phyloP scores from a whole-genome alignment of 2,888 invertebrate genomes.

The Melipona beecheii region DNA sequence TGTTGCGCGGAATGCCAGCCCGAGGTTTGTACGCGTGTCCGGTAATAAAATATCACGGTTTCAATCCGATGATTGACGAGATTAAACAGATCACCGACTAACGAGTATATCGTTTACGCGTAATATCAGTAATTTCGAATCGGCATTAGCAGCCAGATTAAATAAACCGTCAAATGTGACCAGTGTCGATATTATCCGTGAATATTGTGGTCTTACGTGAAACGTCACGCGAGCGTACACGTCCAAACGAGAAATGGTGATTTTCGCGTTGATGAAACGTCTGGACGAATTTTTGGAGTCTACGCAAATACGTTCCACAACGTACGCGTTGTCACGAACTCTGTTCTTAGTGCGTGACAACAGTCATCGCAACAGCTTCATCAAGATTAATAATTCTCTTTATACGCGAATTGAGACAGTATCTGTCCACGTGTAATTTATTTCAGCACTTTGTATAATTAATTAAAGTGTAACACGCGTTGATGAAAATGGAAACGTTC shows the following conservation, averaged over 20 bases:
- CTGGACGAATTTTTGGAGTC: not conserved
- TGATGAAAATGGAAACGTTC: not conserved
- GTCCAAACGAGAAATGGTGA: not conserved
- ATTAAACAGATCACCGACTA: no score
- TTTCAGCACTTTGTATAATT: not conserved
- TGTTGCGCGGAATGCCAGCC: no score
- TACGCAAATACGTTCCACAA: no score
- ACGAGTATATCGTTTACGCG: not conserved
- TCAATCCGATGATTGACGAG: no score
- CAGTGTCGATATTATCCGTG: no score
- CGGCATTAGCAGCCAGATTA: not conserved
- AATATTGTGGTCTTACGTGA: not conserved
- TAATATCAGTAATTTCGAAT: not conserved
- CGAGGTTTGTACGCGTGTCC: no score
- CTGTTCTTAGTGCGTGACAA: not conserved
- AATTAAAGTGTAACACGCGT: not conserved
- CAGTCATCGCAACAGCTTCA: no score
- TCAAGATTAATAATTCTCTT: not conserved
- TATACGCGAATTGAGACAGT: not conserved
- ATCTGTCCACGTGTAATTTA: not conserved
- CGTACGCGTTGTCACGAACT: no score
- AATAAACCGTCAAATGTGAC: not conserved
- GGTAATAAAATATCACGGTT: no score
- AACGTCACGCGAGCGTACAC: not conserved
- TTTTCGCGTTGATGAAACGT: not conserved